A percentile compares a stretch with the other conserved stretches of the same genome.
phyloP scores from a whole-genome alignment of 2,797 vertebrate genomes.

The Tolypeutes matacus region DNA sequence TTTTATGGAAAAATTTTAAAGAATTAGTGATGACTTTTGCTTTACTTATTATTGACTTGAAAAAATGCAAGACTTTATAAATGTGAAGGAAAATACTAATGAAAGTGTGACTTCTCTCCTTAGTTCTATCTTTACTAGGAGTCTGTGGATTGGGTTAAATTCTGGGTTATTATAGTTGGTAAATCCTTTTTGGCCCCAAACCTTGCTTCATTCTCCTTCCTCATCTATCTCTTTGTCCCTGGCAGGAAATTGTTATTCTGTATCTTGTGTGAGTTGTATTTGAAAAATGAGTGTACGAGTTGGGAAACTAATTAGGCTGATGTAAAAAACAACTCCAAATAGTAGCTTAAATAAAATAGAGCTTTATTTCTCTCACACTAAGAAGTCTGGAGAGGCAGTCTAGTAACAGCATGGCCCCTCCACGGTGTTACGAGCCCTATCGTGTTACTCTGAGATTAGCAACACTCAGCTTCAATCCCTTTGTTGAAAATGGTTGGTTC shows the following conservation, averaged over 20 bases:
- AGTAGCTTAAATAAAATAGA: not conserved
- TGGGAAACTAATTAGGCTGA: not conserved
- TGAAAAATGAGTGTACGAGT: not conserved
- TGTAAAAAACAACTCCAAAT: not conserved
- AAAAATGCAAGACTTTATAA: not conserved
- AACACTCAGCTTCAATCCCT: not conserved
- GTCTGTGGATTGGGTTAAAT: not conserved
- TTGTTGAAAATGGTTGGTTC: constrained; percentile 3
- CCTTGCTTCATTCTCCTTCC: not conserved
- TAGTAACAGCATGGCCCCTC: not conserved
- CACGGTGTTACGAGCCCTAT: not conserved
- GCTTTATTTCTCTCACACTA: not conserved
- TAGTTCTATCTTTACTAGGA: not conserved
- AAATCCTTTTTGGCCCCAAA: not conserved
- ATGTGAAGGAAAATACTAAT: not conserved
- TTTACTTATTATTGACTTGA: not conserved
- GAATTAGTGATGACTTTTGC: not conserved
- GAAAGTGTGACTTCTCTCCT: not conserved
- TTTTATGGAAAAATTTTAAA: not conserved
- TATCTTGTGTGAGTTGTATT: not conserved
- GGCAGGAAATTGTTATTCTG: not conserved
- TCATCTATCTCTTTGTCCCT: not conserved
- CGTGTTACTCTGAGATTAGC: not conserved
- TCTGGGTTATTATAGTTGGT: not conserved
- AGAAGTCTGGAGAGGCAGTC: not conserved